Evolutionary conservation across 64 coral and sea anemone genomes (phyloP), one percentile per base, ranked within the genome.

Genomic region (Montipora capricornis): DNA sequence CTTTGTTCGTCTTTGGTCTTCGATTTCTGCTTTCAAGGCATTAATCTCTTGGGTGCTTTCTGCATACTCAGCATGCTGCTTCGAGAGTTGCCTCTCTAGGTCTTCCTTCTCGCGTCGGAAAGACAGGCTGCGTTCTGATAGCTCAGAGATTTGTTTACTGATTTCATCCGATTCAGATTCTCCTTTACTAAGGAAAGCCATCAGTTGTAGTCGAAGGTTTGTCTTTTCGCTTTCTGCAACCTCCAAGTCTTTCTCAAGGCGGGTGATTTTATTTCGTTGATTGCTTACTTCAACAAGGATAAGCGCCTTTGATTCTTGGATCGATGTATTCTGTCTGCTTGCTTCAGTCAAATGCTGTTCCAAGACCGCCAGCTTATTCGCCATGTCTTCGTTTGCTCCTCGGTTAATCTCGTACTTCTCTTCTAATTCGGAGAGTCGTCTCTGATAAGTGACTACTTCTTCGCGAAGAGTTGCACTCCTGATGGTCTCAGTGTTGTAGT

Each of bases 401-500:
- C 96, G 83, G 60, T 78, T 89, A 77, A 94, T 84, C 62, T 98
- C 96, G 73, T 89, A 92, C 81, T 95, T 98, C 74, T 98, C 96
- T 29, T 98, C 96, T 49, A 98, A 76, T 80, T 98, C 96, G 16
- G 96, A 98, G 58, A 98, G 57, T 55, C 89, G 81, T 22, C 94
- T 98, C 67, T 98, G 96, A 49, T 92, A 90, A 60, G 46, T 89
- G 13, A 98, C 85, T 11, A 98, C 88, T 48, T 98, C 96, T 15
- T 98, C 96, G 45, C 92, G 87, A 4, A 94, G 76, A 15, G 84
- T 88, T 9, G 84, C 83, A 0, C 76, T 94, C 60, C 91, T 95
- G 20, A 91, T 68, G 44, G 86, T 91, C 16, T 95, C 44, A 76
- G 83, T 98, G 74, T 94, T 90, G 76, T 91, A 94, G 53, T 81